Conservation (phyloP, 2,888 invertebrate species). For the Eubasilissa splendida region DNA sequence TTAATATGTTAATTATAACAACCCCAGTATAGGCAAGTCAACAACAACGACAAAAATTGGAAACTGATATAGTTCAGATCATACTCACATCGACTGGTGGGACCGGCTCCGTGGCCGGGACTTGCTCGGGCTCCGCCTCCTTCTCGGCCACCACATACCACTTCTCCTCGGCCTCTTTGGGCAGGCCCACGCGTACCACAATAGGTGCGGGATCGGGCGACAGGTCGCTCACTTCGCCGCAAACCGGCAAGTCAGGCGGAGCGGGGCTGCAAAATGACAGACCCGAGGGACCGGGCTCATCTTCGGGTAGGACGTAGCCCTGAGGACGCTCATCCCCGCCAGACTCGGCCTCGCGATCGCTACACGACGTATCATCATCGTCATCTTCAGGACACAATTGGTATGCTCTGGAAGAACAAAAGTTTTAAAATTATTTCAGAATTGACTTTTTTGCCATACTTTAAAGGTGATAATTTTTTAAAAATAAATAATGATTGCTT, state of each 20-base stretch:
- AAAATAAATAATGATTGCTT: no score
- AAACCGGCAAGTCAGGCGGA: not conserved
- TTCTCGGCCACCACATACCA: not conserved
- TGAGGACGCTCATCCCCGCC: constrained; percentile 40
- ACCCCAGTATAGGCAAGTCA: not conserved
- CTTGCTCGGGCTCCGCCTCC: not conserved
- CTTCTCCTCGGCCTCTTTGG: constrained; percentile 20
- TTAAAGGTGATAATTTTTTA: no score
- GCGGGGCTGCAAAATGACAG: not conserved
- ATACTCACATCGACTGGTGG: constrained; percentile 17
- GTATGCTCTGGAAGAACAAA: constrained; percentile 60
- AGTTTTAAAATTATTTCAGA: not conserved
- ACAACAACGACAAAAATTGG: not conserved
- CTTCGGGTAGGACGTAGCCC: constrained; percentile 7
- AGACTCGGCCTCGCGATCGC: constrained; percentile 49
- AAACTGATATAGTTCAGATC: not conserved
- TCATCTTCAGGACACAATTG: constrained; percentile 71
- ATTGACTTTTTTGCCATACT: not conserved
- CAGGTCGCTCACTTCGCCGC: not conserved
- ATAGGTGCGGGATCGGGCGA: not conserved
- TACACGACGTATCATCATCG: constrained; percentile 64
- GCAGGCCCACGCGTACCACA: constrained; percentile 56
- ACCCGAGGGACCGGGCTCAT: constrained; percentile 5
- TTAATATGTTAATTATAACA: no score
- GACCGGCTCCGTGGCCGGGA: constrained; percentile 2